Conservation (phyloP, 1,140 invertebrate species). For the Bombus cullumanus region DNA sequence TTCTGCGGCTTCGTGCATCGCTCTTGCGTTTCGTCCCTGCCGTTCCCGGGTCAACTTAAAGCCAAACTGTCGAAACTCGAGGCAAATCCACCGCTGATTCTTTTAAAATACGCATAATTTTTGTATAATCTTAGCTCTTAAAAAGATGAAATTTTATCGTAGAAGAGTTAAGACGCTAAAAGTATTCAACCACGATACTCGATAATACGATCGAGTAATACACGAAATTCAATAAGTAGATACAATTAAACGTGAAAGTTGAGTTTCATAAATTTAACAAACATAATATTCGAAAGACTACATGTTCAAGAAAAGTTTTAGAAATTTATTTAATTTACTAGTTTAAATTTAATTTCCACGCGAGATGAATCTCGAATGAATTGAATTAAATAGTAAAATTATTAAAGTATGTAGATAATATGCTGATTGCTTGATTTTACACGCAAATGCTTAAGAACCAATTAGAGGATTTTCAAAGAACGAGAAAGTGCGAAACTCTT, state of each 20-base stretch:
- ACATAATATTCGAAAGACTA: neutral
- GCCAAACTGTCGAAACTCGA: neutral
- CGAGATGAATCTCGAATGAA: neutral
- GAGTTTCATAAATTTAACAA: neutral
- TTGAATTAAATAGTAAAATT: neutral
- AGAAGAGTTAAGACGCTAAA: too few species aligned
- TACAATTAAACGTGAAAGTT: neutral
- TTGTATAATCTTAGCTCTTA: too few species aligned
- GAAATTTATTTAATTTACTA: neutral
- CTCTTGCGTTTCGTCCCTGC: neutral
- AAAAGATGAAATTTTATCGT: too few species aligned
- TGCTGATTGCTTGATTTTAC: neutral
- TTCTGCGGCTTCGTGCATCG: conserved; percentile 7
- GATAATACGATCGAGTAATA: too few species aligned
- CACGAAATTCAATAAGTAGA: too few species aligned
- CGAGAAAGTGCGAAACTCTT: neutral
- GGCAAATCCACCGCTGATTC: neutral
- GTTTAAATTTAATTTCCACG: neutral
- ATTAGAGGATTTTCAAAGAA: neutral
- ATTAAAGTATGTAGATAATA: neutral
- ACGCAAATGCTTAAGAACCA: neutral
- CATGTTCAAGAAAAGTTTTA: too few species aligned
- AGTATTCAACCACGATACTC: too few species aligned
- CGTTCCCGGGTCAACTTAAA: conserved; percentile 16
- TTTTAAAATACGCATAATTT: too few species aligned